These are phyloP conservation scores for Semaprochilodus insignis DNA, from an alignment of 2,797 vertebrate genomes.

Conservation along the genomic window DNA sequence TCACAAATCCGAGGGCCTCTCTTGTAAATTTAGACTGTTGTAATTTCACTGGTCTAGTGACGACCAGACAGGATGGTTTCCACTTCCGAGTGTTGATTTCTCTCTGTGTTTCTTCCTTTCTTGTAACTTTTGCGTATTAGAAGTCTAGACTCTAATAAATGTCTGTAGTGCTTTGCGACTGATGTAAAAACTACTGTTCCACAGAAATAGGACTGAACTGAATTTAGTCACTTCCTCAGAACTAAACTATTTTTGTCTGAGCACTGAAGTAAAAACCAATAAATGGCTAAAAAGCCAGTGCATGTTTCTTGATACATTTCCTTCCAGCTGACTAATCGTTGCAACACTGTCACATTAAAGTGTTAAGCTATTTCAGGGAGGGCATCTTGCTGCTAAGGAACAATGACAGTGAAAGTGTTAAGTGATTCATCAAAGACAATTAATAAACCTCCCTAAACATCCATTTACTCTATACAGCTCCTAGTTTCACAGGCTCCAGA, in stretches of 20 bases:
- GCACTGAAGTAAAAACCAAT: not conserved
- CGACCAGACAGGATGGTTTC: not conserved
- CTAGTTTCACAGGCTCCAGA: constrained; percentile 15
- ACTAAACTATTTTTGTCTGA: not conserved
- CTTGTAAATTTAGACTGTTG: not conserved
- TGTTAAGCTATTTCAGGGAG: constrained; percentile 16
- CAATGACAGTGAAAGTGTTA: constrained; percentile 42
- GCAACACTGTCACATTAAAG: not conserved
- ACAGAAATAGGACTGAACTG: no score
- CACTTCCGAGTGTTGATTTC: not conserved
- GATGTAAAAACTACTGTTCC: no score
- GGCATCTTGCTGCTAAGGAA: constrained; percentile 23
- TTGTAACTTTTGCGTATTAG: not conserved
- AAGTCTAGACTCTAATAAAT: no score
- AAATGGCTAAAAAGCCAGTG: not conserved
- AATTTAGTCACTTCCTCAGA: not conserved
- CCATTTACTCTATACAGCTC: constrained; percentile 40
- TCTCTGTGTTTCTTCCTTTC: not conserved
- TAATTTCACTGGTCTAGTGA: not conserved
- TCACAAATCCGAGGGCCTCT: not conserved
- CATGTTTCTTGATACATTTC: not conserved
- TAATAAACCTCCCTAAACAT: constrained; percentile 45
- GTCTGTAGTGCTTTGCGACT: no score
- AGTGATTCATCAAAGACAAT: constrained; percentile 58
- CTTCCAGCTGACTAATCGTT: not conserved